Evolutionary conservation across 2,797 vertebrate genomes (phyloP).

Genomic region (Pipistrellus nathusii): DNA sequence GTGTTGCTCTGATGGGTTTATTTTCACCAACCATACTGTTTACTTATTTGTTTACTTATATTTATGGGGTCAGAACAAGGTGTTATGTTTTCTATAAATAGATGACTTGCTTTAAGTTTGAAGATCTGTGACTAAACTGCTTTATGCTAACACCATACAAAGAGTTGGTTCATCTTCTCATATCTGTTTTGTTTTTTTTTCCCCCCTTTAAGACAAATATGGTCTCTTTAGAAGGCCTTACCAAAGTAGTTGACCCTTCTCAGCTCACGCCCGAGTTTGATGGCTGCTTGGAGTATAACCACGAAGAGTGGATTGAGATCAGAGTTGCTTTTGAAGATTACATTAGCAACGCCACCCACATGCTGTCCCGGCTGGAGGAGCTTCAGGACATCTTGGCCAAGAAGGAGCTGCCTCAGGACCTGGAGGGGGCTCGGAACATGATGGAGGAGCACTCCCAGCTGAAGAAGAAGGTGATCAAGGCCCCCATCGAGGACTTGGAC

Average conservation of each 20-base stretch:
- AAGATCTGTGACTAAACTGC: constrained; percentile 6
- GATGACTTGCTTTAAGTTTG: constrained; percentile 5
- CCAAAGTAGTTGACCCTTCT: constrained; percentile 98
- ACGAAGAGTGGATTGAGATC: constrained; percentile 99
- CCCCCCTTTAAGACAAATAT: constrained; percentile 94
- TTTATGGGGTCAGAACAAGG: constrained; percentile 44
- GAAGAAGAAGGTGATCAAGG: constrained; percentile 98
- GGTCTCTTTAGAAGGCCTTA: constrained; percentile 99
- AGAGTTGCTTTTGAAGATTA: constrained; percentile 99
- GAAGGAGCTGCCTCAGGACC: constrained; percentile 97
- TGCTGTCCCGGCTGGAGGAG: constrained; percentile 97
- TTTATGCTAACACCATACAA: background rate
- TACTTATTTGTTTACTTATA: background rate
- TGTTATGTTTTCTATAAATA: background rate
- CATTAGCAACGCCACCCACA: constrained; percentile 96
- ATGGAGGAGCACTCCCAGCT: constrained; percentile 97
- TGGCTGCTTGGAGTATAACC: constrained; percentile 98
- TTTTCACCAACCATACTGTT: background rate
- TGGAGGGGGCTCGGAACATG: constrained; percentile 97
- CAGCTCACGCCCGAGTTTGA: constrained; percentile 98
- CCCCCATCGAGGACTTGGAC: constrained; percentile 98
- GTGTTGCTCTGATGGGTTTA: background rate
- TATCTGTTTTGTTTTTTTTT: constrained; percentile 46
- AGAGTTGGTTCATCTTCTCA: constrained; percentile 65
- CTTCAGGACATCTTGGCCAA: constrained; percentile 97